Base-by-base conservation (phyloP, 2,888 invertebrate species). In the Limenitis camilla region DNA sequence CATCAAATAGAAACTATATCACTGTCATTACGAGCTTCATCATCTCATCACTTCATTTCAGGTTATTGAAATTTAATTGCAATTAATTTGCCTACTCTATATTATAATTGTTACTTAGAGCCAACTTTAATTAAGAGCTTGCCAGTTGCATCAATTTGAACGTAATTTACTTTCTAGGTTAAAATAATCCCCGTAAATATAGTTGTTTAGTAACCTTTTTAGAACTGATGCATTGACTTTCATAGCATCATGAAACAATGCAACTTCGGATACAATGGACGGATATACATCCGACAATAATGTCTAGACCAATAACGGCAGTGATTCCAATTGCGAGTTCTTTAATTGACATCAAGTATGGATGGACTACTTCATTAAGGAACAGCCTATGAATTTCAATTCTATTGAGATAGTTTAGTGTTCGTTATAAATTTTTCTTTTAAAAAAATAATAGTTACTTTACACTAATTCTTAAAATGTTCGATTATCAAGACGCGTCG, bases 251-350 rank as follows among this genome's bases (percentile, higher is more conserved):
- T 63, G 61, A 61, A 61, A 66, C 70, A 65, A 62, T 63, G 65
- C 70, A 63, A 77, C 70, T 72, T 69, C 81, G 82, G 84, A 82
- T 73, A 74, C 72, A 67, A 76, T 72, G 61, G 61, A 61, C 62
- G 83, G 83, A 83, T 78, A 80, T 70, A 71, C 69, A 66, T 65
- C 68, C 69, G 72, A 66, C 71, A 74, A 75, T 74, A 66, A 67
- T 71, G 73, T 76, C 77, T 75, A 72, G 65, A 67, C 65, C 55
- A 51, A 61, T 75, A 74, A 76, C 74, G 74, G 74, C 73, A 74
- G 56, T 62, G 61, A 69, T 72, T 74, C 70, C 47, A 74, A 75
- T 74, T 72, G 69, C 68, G 64, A 61, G 65, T 64, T 63, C 63
- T 58, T 60, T 63, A 61, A 63, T 62, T 59, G 58, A 50, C 40